Percentiles rank a stretch among this genome's conserved stretches.
Conservation (phyloP, 30 jellyfish, hydroid and myxozoan species). For the Calvadosia cruxmelitensis region DNA sequence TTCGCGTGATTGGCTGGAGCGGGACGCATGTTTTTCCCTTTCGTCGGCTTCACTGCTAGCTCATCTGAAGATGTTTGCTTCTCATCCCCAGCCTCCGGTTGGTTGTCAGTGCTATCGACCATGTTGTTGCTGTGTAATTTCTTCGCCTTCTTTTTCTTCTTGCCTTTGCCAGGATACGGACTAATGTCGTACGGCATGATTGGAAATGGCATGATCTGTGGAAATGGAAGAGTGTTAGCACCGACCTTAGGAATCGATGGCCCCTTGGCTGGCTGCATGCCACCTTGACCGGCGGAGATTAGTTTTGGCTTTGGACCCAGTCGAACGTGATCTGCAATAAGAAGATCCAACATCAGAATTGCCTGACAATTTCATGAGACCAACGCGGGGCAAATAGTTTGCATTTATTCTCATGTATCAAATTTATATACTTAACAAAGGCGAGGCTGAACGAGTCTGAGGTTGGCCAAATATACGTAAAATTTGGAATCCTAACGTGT, state of each 20-base stretch:
- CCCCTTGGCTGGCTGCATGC: constrained; percentile 46
- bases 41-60: neutral
- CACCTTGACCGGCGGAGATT: neutral
- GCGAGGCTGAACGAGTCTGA: no score
- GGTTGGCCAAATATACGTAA: no score
- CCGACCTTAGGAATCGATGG: constrained; percentile 59
- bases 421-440: no score
- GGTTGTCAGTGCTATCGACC: neutral
- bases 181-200: constrained; percentile 14
- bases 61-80: neutral
- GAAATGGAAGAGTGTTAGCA: constrained; percentile 43
- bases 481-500: no score
- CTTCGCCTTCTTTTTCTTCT: neutral
- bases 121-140: neutral
- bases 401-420: no score
- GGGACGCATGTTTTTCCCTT: no score
- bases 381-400: no score
- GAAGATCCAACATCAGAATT: no score
- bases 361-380: no score
- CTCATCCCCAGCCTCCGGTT: neutral
- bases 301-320: neutral
- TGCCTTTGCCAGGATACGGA: neutral
- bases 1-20: neutral
- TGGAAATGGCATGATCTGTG: constrained; percentile 73
- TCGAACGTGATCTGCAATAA: neutral